phyloP scores from a whole-genome alignment of 1,140 invertebrate species.

The Drosophila pseudoananassae region DNA sequence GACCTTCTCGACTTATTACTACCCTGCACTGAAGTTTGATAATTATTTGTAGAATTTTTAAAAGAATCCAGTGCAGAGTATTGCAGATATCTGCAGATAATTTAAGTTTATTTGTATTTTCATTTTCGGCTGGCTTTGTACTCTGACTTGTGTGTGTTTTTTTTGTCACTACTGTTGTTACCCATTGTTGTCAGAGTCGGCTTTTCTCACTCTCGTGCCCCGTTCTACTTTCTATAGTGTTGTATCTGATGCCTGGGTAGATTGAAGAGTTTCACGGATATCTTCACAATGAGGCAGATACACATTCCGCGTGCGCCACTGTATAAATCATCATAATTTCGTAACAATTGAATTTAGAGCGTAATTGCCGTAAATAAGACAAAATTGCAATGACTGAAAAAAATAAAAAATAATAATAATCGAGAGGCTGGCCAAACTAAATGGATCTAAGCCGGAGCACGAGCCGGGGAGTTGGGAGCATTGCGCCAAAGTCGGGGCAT shows the following conservation, averaged over 20 bases:
- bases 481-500: slow-evolving; percentile 63
- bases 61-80: not conserved
- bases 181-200: slow-evolving; percentile 20
- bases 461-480: slow-evolving; percentile 38
- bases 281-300: not conserved
- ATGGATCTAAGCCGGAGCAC: slow-evolving; percentile 27
- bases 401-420: slow-evolving; percentile 79
- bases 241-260: slow-evolving; percentile 53
- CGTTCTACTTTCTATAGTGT: slow-evolving; percentile 72
- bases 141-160: slow-evolving; percentile 15
- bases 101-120: slow-evolving; percentile 37
- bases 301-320: slow-evolving; percentile 2
- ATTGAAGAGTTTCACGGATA: slow-evolving; percentile 51
- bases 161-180: too few relatives aligned
- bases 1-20: not conserved
- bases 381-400: slow-evolving; percentile 67
- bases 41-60: not conserved
- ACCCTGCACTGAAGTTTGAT: not conserved
- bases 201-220: slow-evolving; percentile 58
- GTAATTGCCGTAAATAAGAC: slow-evolving; percentile 71
- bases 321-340: slow-evolving; percentile 68
- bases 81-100: not conserved
- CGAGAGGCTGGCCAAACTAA: slow-evolving; percentile 31
- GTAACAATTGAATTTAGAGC: slow-evolving; percentile 75
- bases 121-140: slow-evolving; percentile 43